phyloP scores from a whole-genome alignment of 2,797 vertebrate genomes.

The Hyperoplus lanceolatus region DNA sequence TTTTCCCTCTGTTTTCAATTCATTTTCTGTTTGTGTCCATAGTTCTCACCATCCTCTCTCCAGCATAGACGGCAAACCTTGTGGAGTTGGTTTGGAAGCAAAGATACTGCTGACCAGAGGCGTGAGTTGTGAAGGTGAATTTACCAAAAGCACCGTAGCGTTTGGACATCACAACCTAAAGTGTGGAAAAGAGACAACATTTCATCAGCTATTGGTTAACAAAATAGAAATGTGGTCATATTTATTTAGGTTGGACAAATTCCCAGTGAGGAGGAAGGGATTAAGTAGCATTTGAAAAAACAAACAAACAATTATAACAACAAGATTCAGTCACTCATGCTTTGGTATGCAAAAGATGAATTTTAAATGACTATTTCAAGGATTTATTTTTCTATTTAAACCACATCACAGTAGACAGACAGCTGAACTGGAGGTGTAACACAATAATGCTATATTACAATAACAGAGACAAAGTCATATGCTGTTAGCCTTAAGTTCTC shows the following conservation, averaged over 20 bases:
- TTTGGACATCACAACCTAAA: conserved; percentile 89
- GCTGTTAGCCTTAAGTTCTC: not conserved
- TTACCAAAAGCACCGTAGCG: conserved; percentile 88
- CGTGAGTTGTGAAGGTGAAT: conserved; percentile 90
- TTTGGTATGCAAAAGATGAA: not conserved
- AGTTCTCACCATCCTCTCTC: conserved; percentile 88
- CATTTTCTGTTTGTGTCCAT: not conserved
- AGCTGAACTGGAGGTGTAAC: not conserved
- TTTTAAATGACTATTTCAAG: not conserved
- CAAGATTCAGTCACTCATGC: not conserved
- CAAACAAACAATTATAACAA: not conserved
- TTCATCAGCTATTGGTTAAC: not conserved
- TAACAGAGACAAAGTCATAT: not conserved
- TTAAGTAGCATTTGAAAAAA: not conserved
- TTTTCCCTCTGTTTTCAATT: not conserved
- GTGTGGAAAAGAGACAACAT: conserved; percentile 8
- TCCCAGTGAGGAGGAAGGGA: not conserved
- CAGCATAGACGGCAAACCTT: conserved; percentile 86
- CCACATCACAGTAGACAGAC: not conserved
- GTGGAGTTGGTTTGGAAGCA: conserved; percentile 94
- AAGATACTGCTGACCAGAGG: conserved; percentile 89
- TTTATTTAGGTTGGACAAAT: not conserved
- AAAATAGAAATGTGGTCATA: not conserved
- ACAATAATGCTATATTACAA: not conserved
- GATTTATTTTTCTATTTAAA: not conserved